Evolutionary conservation across 2,113 vertebrate genomes (phyloP).

Genomic region (Phylloscopus trochilus): DNA sequence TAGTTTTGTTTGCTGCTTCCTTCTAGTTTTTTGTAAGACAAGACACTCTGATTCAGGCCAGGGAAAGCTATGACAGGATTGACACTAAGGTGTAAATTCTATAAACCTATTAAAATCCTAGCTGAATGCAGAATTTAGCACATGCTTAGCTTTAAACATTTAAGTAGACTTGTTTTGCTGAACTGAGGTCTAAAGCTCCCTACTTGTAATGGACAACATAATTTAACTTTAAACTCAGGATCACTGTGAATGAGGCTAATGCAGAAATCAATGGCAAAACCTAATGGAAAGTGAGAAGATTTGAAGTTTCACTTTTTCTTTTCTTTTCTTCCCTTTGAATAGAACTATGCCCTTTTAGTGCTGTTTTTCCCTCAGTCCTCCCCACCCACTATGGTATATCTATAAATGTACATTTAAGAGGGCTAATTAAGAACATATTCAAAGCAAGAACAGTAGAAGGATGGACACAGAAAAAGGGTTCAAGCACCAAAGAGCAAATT

Average conservation of each 20-base stretch:
- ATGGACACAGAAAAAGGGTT: not conserved
- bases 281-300: conserved; percentile 9
- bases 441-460: not conserved
- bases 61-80: not conserved
- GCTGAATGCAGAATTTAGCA: not conserved
- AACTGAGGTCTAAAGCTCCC: not conserved
- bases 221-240: conserved; percentile 15
- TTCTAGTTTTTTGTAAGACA: not conserved
- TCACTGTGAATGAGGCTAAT: not conserved
- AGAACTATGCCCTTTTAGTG: not conserved
- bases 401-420: not conserved
- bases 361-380: not conserved
- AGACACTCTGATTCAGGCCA: not conserved
- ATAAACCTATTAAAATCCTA: not conserved
- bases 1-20: not conserved
- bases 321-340: not conserved
- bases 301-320: conserved; percentile 17
- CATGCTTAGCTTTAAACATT: not conserved
- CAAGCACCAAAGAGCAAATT: not conserved
- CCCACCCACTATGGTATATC: not conserved
- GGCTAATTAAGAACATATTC: conserved; percentile 6
- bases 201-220: not conserved
- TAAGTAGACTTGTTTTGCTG: not conserved
- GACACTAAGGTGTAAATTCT: not conserved
- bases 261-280: conserved; percentile 4